These are phyloP conservation scores for Philotrypesis tridentata DNA, from an alignment of 1,140 invertebrate genomes.

Conservation along the genomic window DNA sequence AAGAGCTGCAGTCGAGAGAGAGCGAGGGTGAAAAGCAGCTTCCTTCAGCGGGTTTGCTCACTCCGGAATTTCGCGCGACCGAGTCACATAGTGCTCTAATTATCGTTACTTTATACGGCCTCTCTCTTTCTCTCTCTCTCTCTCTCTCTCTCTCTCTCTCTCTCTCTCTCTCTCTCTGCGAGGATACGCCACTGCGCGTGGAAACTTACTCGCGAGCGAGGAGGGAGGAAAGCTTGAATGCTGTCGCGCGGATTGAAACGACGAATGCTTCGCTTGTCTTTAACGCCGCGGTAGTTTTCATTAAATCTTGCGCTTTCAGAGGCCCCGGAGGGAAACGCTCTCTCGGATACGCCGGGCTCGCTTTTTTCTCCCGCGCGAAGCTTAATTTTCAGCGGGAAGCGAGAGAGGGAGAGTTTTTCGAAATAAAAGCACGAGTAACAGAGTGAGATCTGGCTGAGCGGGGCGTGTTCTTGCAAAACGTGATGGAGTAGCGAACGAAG, in stretches of 20 bases:
- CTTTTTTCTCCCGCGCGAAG: not conserved
- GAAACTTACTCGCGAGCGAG: not conserved
- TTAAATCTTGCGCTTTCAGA: not conserved
- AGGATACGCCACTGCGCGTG: not conserved
- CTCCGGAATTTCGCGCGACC: not conserved
- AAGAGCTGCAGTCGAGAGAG: not conserved
- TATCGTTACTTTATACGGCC: conserved; percentile 24
- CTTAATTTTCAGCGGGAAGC: not conserved
- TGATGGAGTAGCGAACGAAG: not conserved
- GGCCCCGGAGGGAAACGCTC: not conserved
- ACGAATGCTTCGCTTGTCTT: not conserved
- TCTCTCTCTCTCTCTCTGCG: not conserved
- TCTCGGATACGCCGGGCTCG: too few species aligned
- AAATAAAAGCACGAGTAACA: not conserved
- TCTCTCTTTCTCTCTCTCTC: too few species aligned
- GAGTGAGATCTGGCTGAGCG: not conserved
- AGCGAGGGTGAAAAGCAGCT: not conserved
- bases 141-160: too few species aligned
- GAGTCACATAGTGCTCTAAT: conserved; percentile 22
- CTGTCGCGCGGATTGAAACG: not conserved
- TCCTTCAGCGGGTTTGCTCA: not conserved
- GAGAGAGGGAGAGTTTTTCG: not conserved
- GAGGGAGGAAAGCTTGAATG: not conserved
- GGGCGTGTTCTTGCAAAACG: too few species aligned
- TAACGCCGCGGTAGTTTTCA: not conserved